phyloP scores from a whole-genome alignment of 1,140 invertebrate genomes.

The Ladona fulva region DNA sequence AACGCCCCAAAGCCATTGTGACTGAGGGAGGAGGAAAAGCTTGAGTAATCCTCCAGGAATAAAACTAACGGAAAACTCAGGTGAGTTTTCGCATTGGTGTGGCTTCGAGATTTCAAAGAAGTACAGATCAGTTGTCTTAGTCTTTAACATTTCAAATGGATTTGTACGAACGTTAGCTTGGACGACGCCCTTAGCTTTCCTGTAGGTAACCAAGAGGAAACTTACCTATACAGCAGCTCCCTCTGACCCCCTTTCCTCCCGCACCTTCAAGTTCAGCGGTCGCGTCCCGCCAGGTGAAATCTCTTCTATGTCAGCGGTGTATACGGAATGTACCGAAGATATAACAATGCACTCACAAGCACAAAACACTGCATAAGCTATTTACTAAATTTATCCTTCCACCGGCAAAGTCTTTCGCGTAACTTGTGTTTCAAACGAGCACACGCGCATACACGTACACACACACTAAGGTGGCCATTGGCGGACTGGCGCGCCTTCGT shows the following conservation, averaged over 20 bases:
- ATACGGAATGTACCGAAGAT: neutral
- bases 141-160: too few relatives aligned
- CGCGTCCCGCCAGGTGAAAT: neutral
- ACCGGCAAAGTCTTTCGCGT: neutral
- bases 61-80: too few relatives aligned
- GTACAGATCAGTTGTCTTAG: too few relatives aligned
- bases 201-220: neutral
- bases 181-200: neutral
- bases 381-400: neutral
- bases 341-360: neutral
- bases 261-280: neutral
- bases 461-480: constrained; percentile 2
- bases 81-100: too few relatives aligned
- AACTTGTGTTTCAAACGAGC: neutral
- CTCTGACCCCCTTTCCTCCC: constrained; percentile 5
- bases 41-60: too few relatives aligned
- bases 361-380: neutral
- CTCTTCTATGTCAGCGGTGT: neutral
- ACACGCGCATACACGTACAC: neutral
- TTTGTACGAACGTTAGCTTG: neutral
- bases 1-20: neutral
- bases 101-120: too few relatives aligned
- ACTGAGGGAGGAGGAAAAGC: too few relatives aligned
- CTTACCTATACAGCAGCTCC: neutral
- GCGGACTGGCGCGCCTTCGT: neutral